These are phyloP conservation scores for Spinibarbus caldwelli DNA, from an alignment of 2,797 vertebrate genomes.

Conservation along the genomic window DNA sequence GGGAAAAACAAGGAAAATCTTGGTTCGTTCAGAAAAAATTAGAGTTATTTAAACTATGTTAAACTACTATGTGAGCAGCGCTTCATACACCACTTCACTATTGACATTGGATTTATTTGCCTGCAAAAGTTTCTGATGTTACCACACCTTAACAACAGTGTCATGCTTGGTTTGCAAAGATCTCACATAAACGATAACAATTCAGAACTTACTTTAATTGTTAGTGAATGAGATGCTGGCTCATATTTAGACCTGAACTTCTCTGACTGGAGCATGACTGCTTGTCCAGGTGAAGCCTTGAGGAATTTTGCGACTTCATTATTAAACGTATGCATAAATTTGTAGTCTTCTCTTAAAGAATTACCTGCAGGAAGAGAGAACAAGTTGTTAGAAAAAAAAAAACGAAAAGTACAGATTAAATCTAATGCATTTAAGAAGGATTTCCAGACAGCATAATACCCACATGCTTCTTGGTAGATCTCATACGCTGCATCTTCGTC, in stretches of 20 bases:
- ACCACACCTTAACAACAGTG: neutral
- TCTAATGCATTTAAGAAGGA: neutral
- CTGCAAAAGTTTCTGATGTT: neutral
- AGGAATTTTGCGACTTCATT: slow-evolving; percentile 84
- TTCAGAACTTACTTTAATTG: slow-evolving; percentile 80
- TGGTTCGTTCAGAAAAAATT: neutral
- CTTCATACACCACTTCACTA: neutral
- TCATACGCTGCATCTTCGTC: slow-evolving; percentile 84
- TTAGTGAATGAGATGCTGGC: slow-evolving; percentile 75
- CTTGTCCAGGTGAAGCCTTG: slow-evolving; percentile 83
- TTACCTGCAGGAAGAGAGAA: slow-evolving; percentile 80
- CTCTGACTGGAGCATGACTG: slow-evolving; percentile 89
- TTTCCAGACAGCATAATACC: slow-evolving; percentile 57
- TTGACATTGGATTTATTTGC: neutral
- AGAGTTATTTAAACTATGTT: neutral
- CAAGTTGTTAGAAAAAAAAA: neutral
- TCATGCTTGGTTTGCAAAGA: neutral
- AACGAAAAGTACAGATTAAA: rapidly evolving
- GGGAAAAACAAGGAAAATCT: neutral
- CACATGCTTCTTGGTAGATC: slow-evolving; percentile 91
- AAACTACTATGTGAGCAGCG: too few relatives aligned
- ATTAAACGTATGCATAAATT: slow-evolving; percentile 91
- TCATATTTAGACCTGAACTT: slow-evolving; percentile 92
- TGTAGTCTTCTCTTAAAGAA: slow-evolving; percentile 90
- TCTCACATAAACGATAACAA: neutral